Percentiles rank a stretch among this genome's conserved stretches.
These are phyloP conservation scores for Therioaphis trifolii DNA, from an alignment of 2,888 invertebrate genomes.

Conservation along the genomic window DNA sequence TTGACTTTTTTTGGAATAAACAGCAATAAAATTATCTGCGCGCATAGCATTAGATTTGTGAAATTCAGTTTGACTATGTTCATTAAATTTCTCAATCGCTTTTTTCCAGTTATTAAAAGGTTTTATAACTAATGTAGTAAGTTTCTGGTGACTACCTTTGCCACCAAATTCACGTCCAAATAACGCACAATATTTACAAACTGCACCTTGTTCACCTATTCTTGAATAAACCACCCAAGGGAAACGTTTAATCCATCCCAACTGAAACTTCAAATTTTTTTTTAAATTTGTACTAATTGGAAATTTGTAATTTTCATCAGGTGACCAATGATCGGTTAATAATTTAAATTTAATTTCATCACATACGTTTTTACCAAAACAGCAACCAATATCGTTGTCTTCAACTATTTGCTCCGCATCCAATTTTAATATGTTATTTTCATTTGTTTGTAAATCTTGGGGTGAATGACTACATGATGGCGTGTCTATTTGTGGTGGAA, in stretches of 20 bases:
- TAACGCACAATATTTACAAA: conserved; percentile 29
- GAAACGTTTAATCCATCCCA: conserved; percentile 13
- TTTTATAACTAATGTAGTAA: conserved; percentile 20
- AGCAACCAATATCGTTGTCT: conserved; percentile 23
- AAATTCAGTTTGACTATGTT: conserved; percentile 10
- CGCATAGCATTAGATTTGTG: conserved; percentile 3
- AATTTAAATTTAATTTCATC: conserved; percentile 37
- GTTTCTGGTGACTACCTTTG: neutral
- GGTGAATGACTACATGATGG: no score
- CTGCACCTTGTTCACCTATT: neutral
- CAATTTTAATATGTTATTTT: conserved; percentile 12
- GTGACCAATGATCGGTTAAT: neutral
- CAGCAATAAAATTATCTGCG: neutral
- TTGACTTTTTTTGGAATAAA: neutral
- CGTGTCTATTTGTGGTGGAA: conserved; percentile 24
- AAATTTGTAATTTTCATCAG: conserved; percentile 10
- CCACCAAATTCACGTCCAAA: conserved; percentile 17
- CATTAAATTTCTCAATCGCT: neutral
- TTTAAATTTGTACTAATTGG: neutral
- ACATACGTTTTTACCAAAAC: conserved; percentile 28
- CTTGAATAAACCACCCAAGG: neutral
- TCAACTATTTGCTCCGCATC: conserved; percentile 24
- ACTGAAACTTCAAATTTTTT: conserved; percentile 33
- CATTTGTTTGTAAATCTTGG: no score
- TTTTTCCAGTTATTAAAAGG: conserved; percentile 21